Evolutionary conservation across 2,113 vertebrate genomes (phyloP), one percentile per base, ranked within the genome.

Genomic region (Thamnaconus septentrionalis): DNA sequence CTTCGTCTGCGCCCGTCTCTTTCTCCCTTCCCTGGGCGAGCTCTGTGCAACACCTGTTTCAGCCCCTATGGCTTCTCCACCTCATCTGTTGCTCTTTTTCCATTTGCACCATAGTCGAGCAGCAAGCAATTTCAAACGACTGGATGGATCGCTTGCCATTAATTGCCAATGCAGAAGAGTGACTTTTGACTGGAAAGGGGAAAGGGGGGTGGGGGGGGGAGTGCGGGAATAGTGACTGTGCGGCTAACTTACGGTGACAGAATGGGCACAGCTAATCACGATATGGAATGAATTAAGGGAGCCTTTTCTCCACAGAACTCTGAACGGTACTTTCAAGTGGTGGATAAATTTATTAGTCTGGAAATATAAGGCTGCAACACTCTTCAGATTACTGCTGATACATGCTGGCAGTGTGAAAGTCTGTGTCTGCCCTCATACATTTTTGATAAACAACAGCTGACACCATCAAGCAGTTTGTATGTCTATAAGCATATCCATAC

Each of bases 181-280:
- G 12, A 63, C 49, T 71, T 80, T 67, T 85, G 71, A 72, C 80
- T 56, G 59, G 59, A 64, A 62, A 61, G 64, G 44, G 62, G 66
- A 66, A 55, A 63, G 50, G 65, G 56, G 18, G 2, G 18, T 31
- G 18, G 18, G 18, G 18, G 18, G 18, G 18, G 1, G 63, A 63
- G 58, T 64, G 41, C 61, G 81, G 59, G 65, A 78, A 67, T 73
- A 43, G 62, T 60, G 53, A 69, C 58, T 72, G 41, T 67, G 53
- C 41, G 41, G 50, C 56, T 76, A 75, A 82, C 41, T 52, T 68
- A 60, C 52, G 60, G 64, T 75, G 85, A 82, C 78, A 86, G 81
- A 85, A 85, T 79, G 76, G 58, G 75, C 64, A 72, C 80, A 74
- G 61, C 53, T 71, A 79, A 77, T 83, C 78, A 74, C 4, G 41